These are phyloP conservation scores for Pungitius pungitius DNA, from an alignment of 2,113 vertebrate genomes.

Conservation along the genomic window DNA sequence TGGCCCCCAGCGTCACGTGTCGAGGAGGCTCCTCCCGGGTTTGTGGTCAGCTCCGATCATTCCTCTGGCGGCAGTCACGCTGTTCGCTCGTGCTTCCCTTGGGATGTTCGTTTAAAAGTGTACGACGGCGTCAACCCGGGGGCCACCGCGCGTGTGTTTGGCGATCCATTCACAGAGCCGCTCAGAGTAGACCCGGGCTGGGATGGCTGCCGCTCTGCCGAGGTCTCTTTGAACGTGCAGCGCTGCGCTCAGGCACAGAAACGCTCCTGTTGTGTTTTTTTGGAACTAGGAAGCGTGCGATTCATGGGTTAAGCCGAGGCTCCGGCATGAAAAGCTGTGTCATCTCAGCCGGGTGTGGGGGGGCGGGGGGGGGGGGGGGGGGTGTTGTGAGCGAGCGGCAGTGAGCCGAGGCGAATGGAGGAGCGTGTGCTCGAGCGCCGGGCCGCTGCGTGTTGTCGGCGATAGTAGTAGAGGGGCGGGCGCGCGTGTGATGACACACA, in stretches of 20 bases:
- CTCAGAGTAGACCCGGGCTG: neutral
- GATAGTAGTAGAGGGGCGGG: conserved; percentile 31
- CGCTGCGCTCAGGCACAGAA: no score
- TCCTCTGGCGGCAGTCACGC: conserved; percentile 2
- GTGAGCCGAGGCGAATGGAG: conserved; percentile 39
- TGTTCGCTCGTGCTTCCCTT: neutral
- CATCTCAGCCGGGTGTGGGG: conserved; percentile 49
- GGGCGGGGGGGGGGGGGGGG: no score
- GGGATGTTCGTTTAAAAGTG: neutral
- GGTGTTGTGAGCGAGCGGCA: conserved; percentile 31
- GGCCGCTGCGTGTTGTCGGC: conserved; percentile 49
- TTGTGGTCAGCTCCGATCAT: conserved; percentile 2
- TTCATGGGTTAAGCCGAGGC: conserved; percentile 51
- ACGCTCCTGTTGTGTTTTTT: neutral
- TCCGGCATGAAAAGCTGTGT: conserved; percentile 61
- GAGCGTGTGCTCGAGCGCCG: conserved; percentile 41
- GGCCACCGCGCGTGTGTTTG: neutral
- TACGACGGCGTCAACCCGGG: neutral
- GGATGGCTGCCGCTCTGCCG: no score
- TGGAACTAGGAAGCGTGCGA: conserved; percentile 40
- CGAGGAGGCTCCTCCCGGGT: neutral
- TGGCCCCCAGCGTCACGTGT: neutral
- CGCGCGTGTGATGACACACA: conserved; percentile 62
- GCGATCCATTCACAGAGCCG: neutral
- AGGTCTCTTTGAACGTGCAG: no score